Evolutionary conservation across 2,797 vertebrate genomes (phyloP), one percentile per base, ranked within the genome.

Genomic region (Garrulus glandarius): DNA sequence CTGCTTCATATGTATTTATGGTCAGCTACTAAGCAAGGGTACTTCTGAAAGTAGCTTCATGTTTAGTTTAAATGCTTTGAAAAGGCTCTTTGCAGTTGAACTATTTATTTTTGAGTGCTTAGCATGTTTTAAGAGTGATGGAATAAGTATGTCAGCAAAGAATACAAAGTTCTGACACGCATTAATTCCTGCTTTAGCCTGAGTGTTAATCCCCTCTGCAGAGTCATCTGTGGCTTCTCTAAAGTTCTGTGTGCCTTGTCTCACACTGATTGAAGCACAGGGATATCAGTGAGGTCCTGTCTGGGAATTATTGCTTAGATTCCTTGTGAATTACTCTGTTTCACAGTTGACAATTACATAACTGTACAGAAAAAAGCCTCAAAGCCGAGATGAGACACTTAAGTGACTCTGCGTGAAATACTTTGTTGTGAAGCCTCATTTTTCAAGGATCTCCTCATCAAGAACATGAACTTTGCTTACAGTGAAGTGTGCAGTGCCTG

Each of bases 141-240:
- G 76, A 93, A 14, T 75, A 93, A 89, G 49, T 39, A 47, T 92
- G 56, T 61, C 91, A 95, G 70, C 29, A 46, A 91, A 83, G 87
- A 81, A 71, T 59, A 74, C 4, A 6, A 59, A 15, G 67, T 93
- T 91, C 67, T 87, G 91, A 56, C 68, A 47, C 9, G 10, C 9
- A 0, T 50, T 88, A 87, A 94, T 86, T 95, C 75, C 85, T 92
- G 63, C 63, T 93, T 88, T 39, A 88, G 74, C 71, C 87, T 37
- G 67, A 29, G 47, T 84, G 60, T 92, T 96, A 92, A 94, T 87
- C 80, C 44, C 24, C 46, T 89, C 50, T 75, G 52, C 69, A 84
- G 44, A 82, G 60, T 89, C 63, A 75, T 57, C 75, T 83, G 11
- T 37, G 47, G n/a, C 77, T 75, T 50, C 75, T 84, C 57, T 55